Base-by-base conservation (phyloP, 1,140 invertebrate genomes). In the Neotoxoptera formosana region DNA sequence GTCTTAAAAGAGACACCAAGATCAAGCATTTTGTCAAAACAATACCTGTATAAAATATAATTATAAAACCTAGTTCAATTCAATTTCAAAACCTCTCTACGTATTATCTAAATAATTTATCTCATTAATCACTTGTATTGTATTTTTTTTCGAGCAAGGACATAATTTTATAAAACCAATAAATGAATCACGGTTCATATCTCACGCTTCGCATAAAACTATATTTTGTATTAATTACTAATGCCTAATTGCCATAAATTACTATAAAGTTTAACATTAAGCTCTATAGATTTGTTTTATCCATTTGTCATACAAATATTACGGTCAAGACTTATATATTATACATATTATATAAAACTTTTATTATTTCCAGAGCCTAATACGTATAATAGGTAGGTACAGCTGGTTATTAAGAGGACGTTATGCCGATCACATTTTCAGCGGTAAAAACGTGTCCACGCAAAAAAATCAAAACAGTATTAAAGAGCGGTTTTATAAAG, bases 131-230 rank as follows among this genome's bases (percentile, higher is more conserved):
- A 76, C 60, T 76, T 30, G 14, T 34, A 67, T n/a, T 6, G 30
- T 34, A 76, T 76, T 76, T n/a, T 34, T 17, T 30, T 34, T 76
- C 4, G 30, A n/a, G 4, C 6, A 76, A 17, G n/a, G 60, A n/a
- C 60, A 76, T 41, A 41, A 41, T n/a, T 76, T 76, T n/a, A 17
- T 34, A n/a, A n/a, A 76, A 76, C 14, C 60, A 76, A 14, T 76
- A n/a, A 67, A 17, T n/a, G 60, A 76, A 76, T 76, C 30, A 76
- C n/a, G n/a, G 3, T 17, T 9, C 60, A 30, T 30, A 11, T 25
- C 8, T 3, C 14, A n/a, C 6, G 3, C 3, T 0, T n/a, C 11
- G 17, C 4, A 67, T n/a, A n/a, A n/a, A n/a, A n/a, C 6, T n/a
- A 56, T 25, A 17, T 14, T 76, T 17, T 76, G 4, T 76, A 34